phyloP scores from a whole-genome alignment of 2,888 invertebrate species.

The Corbicula japonica region DNA sequence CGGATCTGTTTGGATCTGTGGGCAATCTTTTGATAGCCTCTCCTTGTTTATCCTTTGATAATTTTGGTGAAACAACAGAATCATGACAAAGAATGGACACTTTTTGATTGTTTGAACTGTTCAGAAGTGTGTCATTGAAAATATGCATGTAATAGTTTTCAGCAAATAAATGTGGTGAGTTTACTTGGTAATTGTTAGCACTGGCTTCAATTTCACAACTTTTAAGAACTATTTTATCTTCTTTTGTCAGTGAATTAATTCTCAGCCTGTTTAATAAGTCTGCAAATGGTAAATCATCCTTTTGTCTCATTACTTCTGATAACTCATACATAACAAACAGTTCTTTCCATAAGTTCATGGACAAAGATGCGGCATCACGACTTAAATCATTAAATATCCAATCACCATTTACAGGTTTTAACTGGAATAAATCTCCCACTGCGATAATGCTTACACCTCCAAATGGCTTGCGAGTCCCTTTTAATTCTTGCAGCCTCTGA shows the following conservation, averaged over 20 bases:
- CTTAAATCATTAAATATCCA: slow-evolving; percentile 64
- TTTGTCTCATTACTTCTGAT: slow-evolving; percentile 64
- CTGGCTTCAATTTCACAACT: slow-evolving; percentile 12
- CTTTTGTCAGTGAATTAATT: slow-evolving; percentile 41
- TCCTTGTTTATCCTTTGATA: slow-evolving; percentile 37
- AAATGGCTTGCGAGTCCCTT: slow-evolving; percentile 58
- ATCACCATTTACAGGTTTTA: slow-evolving; percentile 56
- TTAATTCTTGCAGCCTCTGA: slow-evolving; percentile 59
- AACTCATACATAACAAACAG: slow-evolving; percentile 64
- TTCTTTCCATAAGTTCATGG: slow-evolving; percentile 65
- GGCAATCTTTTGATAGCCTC: slow-evolving; percentile 30
- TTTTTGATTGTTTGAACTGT: slow-evolving; percentile 21
- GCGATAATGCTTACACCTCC: slow-evolving; percentile 67
- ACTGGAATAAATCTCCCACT: slow-evolving; percentile 67
- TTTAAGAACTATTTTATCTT: slow-evolving; percentile 42
- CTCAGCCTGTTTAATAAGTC: slow-evolving; percentile 61
- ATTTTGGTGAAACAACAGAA: slow-evolving; percentile 21
- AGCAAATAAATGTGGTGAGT: slow-evolving; percentile 49
- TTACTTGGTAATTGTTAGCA: slow-evolving; percentile 14
- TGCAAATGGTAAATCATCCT: slow-evolving; percentile 64
- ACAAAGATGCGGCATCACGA: slow-evolving; percentile 36
- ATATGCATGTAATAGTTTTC: slow-evolving; percentile 42
- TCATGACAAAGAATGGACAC: slow-evolving; percentile 30
- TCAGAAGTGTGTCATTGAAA: slow-evolving; percentile 32
- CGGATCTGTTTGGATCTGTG: slow-evolving; percentile 38